Conservation (phyloP, 2,113 vertebrate species). For the Danio rerio region DNA sequence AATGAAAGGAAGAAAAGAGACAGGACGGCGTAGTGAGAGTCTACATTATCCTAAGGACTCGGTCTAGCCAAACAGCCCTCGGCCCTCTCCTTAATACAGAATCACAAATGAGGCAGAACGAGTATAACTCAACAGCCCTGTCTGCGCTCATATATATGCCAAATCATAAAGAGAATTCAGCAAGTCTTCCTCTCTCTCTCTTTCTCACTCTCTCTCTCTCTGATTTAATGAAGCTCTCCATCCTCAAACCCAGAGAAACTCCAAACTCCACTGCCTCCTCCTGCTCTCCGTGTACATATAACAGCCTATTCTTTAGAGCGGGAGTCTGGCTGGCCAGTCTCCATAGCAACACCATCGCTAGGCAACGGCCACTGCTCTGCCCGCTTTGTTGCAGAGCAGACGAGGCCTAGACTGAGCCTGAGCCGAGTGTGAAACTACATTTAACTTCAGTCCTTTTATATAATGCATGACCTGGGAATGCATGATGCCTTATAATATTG, state of each 20-base stretch:
- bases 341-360: constrained; percentile 85
- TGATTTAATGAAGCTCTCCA: constrained; percentile 40
- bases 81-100: constrained; percentile 74
- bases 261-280: constrained; percentile 62
- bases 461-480: too few relatives aligned
- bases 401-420: constrained; percentile 48
- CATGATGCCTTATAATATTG: too few relatives aligned
- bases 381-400: constrained; percentile 66
- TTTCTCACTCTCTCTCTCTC: constrained; percentile 45
- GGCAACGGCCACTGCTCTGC: constrained; percentile 79
- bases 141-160: constrained; percentile 84
- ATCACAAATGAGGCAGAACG: constrained; percentile 78
- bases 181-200: constrained; percentile 49
- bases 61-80: constrained; percentile 71
- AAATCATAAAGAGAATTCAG: constrained; percentile 83
- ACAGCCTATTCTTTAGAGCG: constrained; percentile 78
- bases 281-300: constrained; percentile 77
- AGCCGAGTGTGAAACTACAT: constrained; percentile 27
- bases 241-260: constrained; percentile 45
- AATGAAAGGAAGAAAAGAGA: constrained; percentile 29
- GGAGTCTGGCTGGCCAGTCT: constrained; percentile 78
- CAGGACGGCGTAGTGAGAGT: constrained; percentile 48
- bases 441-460: background rate
- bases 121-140: constrained; percentile 70
- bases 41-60: constrained; percentile 63